These are phyloP conservation scores for Apeltes quadracus DNA, from an alignment of 2,113 vertebrate species.

Conservation along the genomic window DNA sequence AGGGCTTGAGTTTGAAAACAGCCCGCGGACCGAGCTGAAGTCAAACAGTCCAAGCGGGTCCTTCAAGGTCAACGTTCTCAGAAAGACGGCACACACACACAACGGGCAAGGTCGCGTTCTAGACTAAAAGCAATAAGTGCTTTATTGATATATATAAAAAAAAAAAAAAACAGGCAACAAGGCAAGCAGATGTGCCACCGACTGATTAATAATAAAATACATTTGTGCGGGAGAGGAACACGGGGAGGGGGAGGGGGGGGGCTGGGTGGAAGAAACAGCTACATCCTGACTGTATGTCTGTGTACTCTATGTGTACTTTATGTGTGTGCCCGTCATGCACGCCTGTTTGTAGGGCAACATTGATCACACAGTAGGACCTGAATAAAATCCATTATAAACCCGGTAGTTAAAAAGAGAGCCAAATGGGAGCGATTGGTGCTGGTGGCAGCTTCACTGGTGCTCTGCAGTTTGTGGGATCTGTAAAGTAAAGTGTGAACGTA, in stretches of 20 bases:
- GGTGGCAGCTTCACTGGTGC: conserved; percentile 54
- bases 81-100: conserved; percentile 81
- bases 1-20: conserved; percentile 70
- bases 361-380: conserved; percentile 71
- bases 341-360: conserved; percentile 52
- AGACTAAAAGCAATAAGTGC: conserved; percentile 91
- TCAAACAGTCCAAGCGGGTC: conserved; percentile 80
- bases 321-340: conserved; percentile 16
- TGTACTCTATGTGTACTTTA: conserved; percentile 19
- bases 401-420: conserved; percentile 65
- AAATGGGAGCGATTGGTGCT: conserved; percentile 63
- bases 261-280: conserved; percentile 28
- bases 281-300: conserved; percentile 35
- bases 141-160: conserved; percentile 91
- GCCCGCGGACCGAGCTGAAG: conserved; percentile 61
- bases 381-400: conserved; percentile 71
- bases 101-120: conserved; percentile 85
- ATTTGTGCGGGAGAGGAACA: conserved; percentile 65
- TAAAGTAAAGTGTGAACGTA: conserved; percentile 57
- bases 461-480: conserved; percentile 46
- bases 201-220: conserved; percentile 83
- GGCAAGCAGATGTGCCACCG: conserved; percentile 77
- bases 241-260: conserved; percentile 17
- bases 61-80: conserved; percentile 83
- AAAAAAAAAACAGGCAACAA: conserved; percentile 73